Evolutionary conservation across 1,140 invertebrate genomes (phyloP).

Genomic region (Drosophila bocki): DNA sequence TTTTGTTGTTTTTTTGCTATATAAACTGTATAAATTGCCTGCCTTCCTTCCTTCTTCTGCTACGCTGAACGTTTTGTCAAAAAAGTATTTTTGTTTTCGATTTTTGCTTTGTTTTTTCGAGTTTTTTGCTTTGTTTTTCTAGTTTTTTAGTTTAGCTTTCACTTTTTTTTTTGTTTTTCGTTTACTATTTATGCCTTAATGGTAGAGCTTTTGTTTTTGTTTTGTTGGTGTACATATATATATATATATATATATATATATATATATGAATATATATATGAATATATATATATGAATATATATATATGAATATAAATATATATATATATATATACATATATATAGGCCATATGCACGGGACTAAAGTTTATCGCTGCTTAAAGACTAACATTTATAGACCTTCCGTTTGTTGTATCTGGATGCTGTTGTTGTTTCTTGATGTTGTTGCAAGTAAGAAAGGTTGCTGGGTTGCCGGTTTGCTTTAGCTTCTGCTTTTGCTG

Average conservation of each 20-base stretch:
- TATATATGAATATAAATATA: slow-evolving; percentile 24
- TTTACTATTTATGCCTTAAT: slow-evolving; percentile 72
- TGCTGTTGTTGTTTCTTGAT: slow-evolving; percentile 20
- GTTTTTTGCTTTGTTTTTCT: slow-evolving; percentile 46
- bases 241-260: slow-evolving; percentile 23
- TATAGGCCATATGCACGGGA: slow-evolving; percentile 60
- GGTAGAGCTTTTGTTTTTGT: slow-evolving; percentile 63
- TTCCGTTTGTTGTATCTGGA: slow-evolving; percentile 52
- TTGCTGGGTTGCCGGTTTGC: slow-evolving; percentile 18
- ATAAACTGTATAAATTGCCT: slow-evolving; percentile 80
- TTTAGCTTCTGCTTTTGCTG: slow-evolving; percentile 12
- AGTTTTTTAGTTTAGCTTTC: slow-evolving; percentile 34
- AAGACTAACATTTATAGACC: slow-evolving; percentile 78
- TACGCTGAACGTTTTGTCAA: slow-evolving; percentile 77
- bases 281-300: slow-evolving; percentile 35
- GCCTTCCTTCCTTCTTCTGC: slow-evolving; percentile 21
- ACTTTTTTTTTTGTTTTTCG: slow-evolving; percentile 62
- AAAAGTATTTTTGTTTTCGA: slow-evolving; percentile 52
- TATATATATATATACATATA: slow-evolving; percentile 25
- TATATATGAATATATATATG: slow-evolving; percentile 8
- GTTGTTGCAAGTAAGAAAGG: slow-evolving; percentile 32
- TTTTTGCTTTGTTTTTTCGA: slow-evolving; percentile 48
- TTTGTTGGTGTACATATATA: slow-evolving; percentile 56
- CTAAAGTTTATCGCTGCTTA: slow-evolving; percentile 74
- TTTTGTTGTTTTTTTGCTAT: slow-evolving; percentile 62